These are phyloP conservation scores for Pseudorasbora parva DNA, from an alignment of 2,113 vertebrate genomes.

Conservation along the genomic window DNA sequence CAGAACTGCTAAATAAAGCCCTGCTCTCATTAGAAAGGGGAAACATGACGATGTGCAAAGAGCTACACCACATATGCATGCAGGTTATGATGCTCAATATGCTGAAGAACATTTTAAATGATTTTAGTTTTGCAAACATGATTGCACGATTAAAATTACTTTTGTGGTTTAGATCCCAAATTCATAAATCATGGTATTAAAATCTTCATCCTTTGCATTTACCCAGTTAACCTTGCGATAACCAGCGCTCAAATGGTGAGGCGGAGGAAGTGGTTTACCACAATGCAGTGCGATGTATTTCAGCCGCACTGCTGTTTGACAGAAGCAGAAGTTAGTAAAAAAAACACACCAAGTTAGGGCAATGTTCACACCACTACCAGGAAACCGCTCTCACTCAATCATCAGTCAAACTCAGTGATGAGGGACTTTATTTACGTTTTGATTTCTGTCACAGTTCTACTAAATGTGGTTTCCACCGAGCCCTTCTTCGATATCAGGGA, in stretches of 20 bases:
- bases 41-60: neutral
- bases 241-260: neutral
- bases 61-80: neutral
- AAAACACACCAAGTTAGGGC: too few relatives aligned
- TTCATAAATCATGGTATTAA: neutral
- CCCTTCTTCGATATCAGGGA: slow-evolving; percentile 61
- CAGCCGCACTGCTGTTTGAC: neutral
- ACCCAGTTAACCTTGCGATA: neutral
- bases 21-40: neutral
- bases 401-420: neutral
- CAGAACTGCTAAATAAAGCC: neutral
- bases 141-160: too few relatives aligned
- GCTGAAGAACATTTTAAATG: neutral
- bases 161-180: too few relatives aligned
- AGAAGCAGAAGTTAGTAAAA: neutral
- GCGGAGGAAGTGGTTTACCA: neutral
- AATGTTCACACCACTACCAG: neutral
- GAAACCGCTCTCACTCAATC: neutral
- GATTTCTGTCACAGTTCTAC: neutral
- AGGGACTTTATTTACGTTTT: neutral
- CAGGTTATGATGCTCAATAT: neutral
- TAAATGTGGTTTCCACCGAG: neutral
- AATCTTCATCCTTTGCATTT: neutral
- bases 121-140: neutral
- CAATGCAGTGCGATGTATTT: neutral